Conservation (phyloP, 2,113 vertebrate species). For the Sphyrna mokarran region DNA sequence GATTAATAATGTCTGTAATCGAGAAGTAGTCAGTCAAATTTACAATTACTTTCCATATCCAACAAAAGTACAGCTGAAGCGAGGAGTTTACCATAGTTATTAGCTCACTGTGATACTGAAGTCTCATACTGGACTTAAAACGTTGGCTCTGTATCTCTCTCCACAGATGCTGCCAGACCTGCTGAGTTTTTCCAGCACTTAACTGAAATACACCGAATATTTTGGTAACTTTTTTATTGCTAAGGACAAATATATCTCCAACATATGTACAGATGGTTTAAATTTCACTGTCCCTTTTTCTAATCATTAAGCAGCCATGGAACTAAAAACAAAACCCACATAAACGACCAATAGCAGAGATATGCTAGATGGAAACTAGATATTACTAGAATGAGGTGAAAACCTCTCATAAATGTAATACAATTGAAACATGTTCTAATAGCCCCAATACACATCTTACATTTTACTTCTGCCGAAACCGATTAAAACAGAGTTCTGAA, state of each 20-base stretch:
- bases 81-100: neutral
- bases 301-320: neutral
- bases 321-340: neutral
- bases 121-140: too few relatives aligned
- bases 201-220: neutral
- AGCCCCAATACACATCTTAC: neutral
- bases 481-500: neutral
- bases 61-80: neutral
- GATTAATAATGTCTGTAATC: too few relatives aligned
- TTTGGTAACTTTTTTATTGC: conserved; percentile 5
- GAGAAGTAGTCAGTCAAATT: neutral
- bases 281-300: neutral
- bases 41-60: neutral
- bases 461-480: neutral
- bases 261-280: neutral
- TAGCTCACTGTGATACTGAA: neutral
- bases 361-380: neutral
- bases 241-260: neutral
- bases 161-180: too few relatives aligned
- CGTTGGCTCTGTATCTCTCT: too few relatives aligned
- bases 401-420: neutral
- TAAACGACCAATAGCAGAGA: neutral
- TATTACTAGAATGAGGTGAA: neutral
- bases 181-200: too few relatives aligned
- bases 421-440: neutral